Evolutionary conservation across 2,888 invertebrate species (phyloP), one percentile per base, ranked within the genome.

Genomic region (Tetropium fuscum): DNA sequence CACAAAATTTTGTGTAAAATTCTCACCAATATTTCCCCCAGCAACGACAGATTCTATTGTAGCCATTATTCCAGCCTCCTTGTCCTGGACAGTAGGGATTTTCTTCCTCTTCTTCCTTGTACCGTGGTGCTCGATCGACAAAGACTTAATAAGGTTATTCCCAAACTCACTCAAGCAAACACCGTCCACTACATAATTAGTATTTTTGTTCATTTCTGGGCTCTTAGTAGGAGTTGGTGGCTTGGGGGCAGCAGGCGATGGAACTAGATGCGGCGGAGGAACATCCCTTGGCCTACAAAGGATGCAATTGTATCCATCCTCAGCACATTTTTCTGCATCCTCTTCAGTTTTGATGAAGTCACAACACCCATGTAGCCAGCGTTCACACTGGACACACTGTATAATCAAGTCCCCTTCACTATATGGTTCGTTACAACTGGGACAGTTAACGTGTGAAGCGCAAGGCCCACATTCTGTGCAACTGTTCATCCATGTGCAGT

Each of bases 281-380:
- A 88, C 85, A 72, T 92, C 92, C 57, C 89, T 87, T 0, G 96
- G 95, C 62, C 98, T 90, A 83, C 99, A 99, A 49, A 93, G 83
- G 16, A 92, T 80, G 83, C 99, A 99, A 73, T 90, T 90, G 84
- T 99, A 99, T 68, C 94, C 94, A 65, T 92, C 92, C 62, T 93
- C 91, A 13, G 95, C 92, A 77, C 97, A 98, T 65, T 90, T 88
- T 76, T 98, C 97, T 0, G 97, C 95, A 67, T 97, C 96, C 32
- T 87, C 87, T 81, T 98, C 98, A 59, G 85, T 90, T 74, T 90
- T 90, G 63, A 98, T 91, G 18, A 89, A 87, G 84, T 99, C 98
- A 83, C 99, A 99, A 38, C 86, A 80, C 38, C 93, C 94, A 83
- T 99, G 99, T 60, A 95, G 84, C 99, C 99, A 99, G 70, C 97